A percentile compares a stretch with the other conserved stretches of the same genome.
phyloP scores from a whole-genome alignment of 2,888 invertebrate species.

The Notodromas monacha region DNA sequence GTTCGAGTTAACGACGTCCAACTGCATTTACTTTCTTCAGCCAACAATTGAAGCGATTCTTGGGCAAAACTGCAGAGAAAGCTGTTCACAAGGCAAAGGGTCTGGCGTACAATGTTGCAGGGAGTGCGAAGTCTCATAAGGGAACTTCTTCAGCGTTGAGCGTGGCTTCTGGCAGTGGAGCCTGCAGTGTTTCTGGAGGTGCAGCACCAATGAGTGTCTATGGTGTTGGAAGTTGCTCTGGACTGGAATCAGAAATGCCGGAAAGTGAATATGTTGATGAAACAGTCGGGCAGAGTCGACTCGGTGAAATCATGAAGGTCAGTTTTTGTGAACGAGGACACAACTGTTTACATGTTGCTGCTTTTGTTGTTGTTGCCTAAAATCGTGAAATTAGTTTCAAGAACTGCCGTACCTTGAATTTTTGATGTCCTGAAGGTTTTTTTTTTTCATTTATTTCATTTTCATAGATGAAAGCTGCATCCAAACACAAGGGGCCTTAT shows the following conservation, averaged over 20 bases:
- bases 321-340: too few species aligned
- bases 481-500: constrained; percentile 82
- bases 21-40: constrained; percentile 11
- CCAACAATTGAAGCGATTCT: constrained; percentile 17
- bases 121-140: too few species aligned
- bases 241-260: too few species aligned
- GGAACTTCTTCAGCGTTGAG: too few species aligned
- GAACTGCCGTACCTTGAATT: constrained; percentile 10
- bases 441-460: constrained; percentile 5
- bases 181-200: too few species aligned
- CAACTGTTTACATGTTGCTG: too few species aligned
- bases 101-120: constrained; percentile 53
- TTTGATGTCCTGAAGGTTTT: constrained; percentile 7
- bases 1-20: too few species aligned
- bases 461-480: constrained; percentile 62
- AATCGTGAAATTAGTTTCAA: not conserved
- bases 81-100: constrained; percentile 69
- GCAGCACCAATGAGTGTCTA: too few species aligned
- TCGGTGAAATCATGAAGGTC: constrained; percentile 53
- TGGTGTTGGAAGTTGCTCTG: too few species aligned
- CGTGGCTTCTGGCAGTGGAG: too few species aligned
- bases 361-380: constrained; percentile 11
- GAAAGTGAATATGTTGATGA: too few species aligned
- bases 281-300: constrained; percentile 26
- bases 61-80: constrained; percentile 61